Evolutionary conservation across 2,797 vertebrate genomes (phyloP).

Genomic region (Enteromius thamalakanensis): DNA sequence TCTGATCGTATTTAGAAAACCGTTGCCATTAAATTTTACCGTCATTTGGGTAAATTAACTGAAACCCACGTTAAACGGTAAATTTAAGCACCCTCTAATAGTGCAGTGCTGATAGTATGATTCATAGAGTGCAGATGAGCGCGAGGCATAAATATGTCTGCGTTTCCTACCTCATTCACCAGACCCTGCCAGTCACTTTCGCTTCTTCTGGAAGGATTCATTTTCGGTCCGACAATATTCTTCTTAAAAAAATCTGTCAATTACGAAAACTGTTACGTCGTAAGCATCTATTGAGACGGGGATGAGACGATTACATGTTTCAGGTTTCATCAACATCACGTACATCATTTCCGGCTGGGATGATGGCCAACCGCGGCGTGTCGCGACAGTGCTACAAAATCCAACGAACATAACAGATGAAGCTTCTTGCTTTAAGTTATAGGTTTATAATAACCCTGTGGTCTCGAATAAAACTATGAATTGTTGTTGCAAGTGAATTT

Average conservation of each 20-base stretch:
- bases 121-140: conserved; percentile 16
- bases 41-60: not conserved
- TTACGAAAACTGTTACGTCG: not conserved
- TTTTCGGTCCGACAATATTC: conserved; percentile 54
- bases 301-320: conserved; percentile 14
- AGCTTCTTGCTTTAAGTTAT: not conserved
- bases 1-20: not conserved
- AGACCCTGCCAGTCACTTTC: conserved; percentile 94
- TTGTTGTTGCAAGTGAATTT: not conserved
- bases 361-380: not conserved
- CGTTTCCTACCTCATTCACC: conserved; percentile 88
- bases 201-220: conserved; percentile 81
- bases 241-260: not conserved
- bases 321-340: not conserved
- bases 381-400: not conserved
- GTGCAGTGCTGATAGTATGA: not conserved
- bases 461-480: not conserved
- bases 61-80: no score
- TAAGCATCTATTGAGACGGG: conserved; percentile 20
- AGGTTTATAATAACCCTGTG: not conserved
- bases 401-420: no score
- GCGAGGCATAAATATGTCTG: not conserved
- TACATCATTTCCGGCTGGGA: conserved; percentile 51
- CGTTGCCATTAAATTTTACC: not conserved
- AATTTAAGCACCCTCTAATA: not conserved